These are phyloP conservation scores for Epistrophella euchroma DNA, from an alignment of 2,888 invertebrate genomes.

Conservation along the genomic window DNA sequence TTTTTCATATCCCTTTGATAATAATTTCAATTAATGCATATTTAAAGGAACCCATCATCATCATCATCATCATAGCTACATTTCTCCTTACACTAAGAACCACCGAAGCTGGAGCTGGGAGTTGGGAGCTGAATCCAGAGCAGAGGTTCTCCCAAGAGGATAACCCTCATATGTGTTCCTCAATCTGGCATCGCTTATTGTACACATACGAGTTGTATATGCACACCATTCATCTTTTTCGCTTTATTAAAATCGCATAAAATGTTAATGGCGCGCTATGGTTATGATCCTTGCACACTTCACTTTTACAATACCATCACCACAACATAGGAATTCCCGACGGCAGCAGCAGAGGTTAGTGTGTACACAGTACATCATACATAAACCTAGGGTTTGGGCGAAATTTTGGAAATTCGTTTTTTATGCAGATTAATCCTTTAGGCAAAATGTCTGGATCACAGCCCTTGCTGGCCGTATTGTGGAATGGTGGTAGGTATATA, in stretches of 20 bases:
- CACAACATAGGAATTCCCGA: slow-evolving; percentile 4
- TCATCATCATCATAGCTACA: slow-evolving; percentile 42
- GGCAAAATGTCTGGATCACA: slow-evolving; percentile 60
- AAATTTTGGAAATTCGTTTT: slow-evolving; percentile 73
- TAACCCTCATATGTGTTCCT: slow-evolving; percentile 47
- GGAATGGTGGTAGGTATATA: background rate
- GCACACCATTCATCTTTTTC: slow-evolving; percentile 60
- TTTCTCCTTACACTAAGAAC: slow-evolving; percentile 1
- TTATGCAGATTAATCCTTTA: slow-evolving; percentile 74
- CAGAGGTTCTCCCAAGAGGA: slow-evolving; percentile 47
- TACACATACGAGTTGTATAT: background rate
- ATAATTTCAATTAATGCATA: slow-evolving; percentile 76
- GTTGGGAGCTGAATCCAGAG: background rate
- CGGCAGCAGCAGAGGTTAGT: slow-evolving; percentile 11
- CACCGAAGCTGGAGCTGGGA: background rate
- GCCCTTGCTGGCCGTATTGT: background rate
- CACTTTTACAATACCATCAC: slow-evolving; percentile 1
- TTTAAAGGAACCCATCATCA: slow-evolving; percentile 54
- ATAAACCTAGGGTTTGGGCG: slow-evolving; percentile 23
- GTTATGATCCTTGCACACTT: slow-evolving; percentile 13
- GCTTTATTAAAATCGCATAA: slow-evolving; percentile 74
- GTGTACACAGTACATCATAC: slow-evolving; percentile 9
- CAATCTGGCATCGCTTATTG: slow-evolving; percentile 22
- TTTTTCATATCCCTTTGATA: slow-evolving; percentile 64
- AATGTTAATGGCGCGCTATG: slow-evolving; percentile 68